Percentiles rank a stretch among this genome's conserved stretches.
Evolutionary conservation across 2,797 vertebrate genomes (phyloP).

Genomic region (Pteropus rufus): DNA sequence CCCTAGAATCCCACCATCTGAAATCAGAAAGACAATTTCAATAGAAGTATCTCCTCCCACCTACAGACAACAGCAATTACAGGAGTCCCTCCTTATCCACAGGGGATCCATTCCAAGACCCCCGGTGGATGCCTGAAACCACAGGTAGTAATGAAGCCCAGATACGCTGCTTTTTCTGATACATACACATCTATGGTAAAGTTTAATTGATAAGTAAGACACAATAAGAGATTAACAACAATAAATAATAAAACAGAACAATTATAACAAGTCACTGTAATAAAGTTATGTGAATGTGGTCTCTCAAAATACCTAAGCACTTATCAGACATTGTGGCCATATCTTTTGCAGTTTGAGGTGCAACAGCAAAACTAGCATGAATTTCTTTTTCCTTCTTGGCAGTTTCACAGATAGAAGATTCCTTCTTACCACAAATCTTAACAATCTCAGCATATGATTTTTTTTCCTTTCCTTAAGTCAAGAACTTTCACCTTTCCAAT

Average conservation of each 20-base stretch:
- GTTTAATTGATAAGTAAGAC: no score
- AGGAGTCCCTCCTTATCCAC: neutral
- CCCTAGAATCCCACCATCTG: neutral
- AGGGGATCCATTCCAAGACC: neutral
- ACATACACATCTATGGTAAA: no score
- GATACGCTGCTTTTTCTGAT: no score
- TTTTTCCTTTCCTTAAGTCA: neutral
- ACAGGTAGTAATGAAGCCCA: no score
- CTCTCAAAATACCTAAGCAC: neutral
- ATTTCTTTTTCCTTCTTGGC: neutral
- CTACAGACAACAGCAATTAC: neutral
- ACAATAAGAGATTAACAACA: no score
- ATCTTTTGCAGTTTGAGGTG: neutral
- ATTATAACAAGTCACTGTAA: no score
- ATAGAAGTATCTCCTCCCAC: neutral
- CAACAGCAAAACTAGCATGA: neutral
- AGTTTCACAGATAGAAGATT: neutral
- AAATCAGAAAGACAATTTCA: neutral
- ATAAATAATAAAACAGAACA: no score
- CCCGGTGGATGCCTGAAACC: no score
- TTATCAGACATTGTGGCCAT: no score
- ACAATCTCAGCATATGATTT: neutral
- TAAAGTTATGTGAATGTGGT: neutral
- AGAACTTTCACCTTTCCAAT: neutral
- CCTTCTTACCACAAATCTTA: neutral